Evolutionary conservation across 2,888 invertebrate species (phyloP).

Genomic region (Pheosia gnoma): DNA sequence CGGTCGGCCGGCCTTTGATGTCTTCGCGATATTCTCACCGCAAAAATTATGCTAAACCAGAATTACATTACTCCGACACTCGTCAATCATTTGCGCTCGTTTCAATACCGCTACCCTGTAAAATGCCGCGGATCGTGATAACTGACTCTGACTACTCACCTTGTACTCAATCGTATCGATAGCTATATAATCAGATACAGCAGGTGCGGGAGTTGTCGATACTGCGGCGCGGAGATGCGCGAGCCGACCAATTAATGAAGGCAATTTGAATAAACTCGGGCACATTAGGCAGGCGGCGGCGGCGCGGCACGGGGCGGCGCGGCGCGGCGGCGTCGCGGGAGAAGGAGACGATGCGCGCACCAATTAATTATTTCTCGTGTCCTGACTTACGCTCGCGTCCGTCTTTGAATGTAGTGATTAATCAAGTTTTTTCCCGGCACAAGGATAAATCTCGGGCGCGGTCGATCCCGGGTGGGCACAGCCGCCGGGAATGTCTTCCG

Average conservation of each 20-base stretch:
- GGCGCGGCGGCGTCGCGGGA: constrained; percentile 9
- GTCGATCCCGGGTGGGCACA: constrained; percentile 28
- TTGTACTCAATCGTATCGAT: too few species aligned
- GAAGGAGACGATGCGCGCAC: constrained; percentile 28
- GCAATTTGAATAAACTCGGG: constrained; percentile 59
- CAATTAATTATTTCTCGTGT: constrained; percentile 74
- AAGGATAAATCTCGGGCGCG: constrained; percentile 58
- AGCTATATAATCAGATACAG: background rate
- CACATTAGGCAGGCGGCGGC: constrained; percentile 32
- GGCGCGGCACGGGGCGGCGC: constrained; percentile 8
- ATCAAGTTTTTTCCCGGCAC: constrained; percentile 66
- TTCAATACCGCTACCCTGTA: too few species aligned
- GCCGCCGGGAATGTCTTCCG: constrained; percentile 33
- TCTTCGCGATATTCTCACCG: too few species aligned
- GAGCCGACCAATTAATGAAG: constrained; percentile 51
- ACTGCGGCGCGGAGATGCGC: constrained; percentile 13
- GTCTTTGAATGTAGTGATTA: constrained; percentile 72
- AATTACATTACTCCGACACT: too few species aligned
- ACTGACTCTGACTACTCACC: too few species aligned
- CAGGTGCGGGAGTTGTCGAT: constrained; percentile 3
- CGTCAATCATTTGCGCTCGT: too few species aligned
- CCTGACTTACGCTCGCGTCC: constrained; percentile 68
- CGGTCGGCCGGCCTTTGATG: too few species aligned
- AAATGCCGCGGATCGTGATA: too few species aligned
- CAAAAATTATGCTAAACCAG: too few species aligned